A percentile compares a stretch with the other conserved stretches of the same genome.
Evolutionary conservation across 2,797 vertebrate genomes (phyloP).

Genomic region (Ambastaia sidthimunki): DNA sequence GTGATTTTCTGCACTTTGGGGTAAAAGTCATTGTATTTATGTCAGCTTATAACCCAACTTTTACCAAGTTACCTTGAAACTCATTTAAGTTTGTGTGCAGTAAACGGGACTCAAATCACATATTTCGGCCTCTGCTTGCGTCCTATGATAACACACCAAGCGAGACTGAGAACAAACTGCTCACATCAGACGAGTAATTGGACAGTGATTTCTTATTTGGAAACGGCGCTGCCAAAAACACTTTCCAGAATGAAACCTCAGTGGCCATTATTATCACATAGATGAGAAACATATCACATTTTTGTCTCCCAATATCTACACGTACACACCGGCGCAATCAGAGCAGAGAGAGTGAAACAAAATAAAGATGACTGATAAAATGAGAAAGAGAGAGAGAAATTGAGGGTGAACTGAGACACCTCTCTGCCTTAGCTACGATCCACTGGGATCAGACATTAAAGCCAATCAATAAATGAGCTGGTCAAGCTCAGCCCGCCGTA

Average conservation of each 20-base stretch:
- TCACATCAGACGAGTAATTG: neutral
- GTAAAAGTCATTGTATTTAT: neutral
- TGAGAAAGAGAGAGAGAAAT: slow-evolving; percentile 22
- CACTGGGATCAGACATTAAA: slow-evolving; percentile 62
- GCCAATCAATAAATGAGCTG: slow-evolving; percentile 76
- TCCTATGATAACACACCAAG: neutral
- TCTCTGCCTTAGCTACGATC: slow-evolving; percentile 20
- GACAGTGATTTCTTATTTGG: slow-evolving; percentile 36
- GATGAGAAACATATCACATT: slow-evolving; percentile 6
- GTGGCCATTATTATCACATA: slow-evolving; percentile 8
- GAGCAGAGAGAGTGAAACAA: neutral
- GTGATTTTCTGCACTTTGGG: too few relatives aligned
- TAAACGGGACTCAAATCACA: neutral
- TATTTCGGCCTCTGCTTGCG: neutral
- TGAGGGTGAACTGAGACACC: slow-evolving; percentile 25
- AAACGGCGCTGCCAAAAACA: slow-evolving; percentile 2
- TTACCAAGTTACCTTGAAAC: neutral
- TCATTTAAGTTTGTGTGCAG: neutral
- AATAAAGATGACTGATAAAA: slow-evolving; percentile 17
- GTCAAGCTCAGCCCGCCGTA: slow-evolving; percentile 68
- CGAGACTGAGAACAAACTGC: neutral
- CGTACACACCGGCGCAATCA: neutral
- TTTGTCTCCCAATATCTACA: slow-evolving; percentile 19
- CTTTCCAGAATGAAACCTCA: slow-evolving; percentile 20
- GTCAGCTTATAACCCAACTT: neutral